Base-by-base conservation (phyloP, 2,888 invertebrate genomes). In the Drosophila villosipedis region DNA sequence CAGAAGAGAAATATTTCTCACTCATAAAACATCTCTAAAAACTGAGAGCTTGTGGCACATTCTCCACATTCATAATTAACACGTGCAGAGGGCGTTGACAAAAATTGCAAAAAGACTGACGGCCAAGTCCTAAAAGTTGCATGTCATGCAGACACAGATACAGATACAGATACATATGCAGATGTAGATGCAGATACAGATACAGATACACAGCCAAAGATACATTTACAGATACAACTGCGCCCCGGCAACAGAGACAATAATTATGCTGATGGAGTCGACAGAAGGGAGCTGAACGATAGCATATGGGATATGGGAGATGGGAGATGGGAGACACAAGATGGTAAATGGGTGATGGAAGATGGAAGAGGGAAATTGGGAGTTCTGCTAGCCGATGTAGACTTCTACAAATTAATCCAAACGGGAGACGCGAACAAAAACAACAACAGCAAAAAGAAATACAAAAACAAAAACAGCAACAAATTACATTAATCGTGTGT, bases 351-450 rank as follows among this genome's bases (percentile, higher is more conserved):
- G 22, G 6, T 43, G 57, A n/a, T 52, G 50, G 33, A 19, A 30
- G 30, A 50, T 19, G 30, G 30, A 19, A 30, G 52, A 30, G 47
- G 25, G 47, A 47, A 47, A 47, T 25, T 25, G 47, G 47, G 16
- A 47, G 47, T 16, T 47, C 16, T 47, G 25, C 25, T 47, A 47
- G 25, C 47, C 47, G 9, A 47, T 25, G 28, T 30, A 83, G 78
- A 80, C 74, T 80, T 83, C 76, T 89, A 86, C 90, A 87, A 87
- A 87, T 87, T 87, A 87, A 87, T 90, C 90, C 90, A 77, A 88
- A 85, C 83, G 86, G 86, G 88, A 83, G 89, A 81, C 78, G 81
- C 78, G 73, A 76, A 58, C 60, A 74, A 76, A 59, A 58, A 71
- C 39, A 69, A 67, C 61, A 81, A 59, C 67, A 78, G 55, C 68